Percentiles rank a stretch among this genome's conserved stretches.
These are phyloP conservation scores for Neolamprologus kungweensis DNA, from an alignment of 2,113 vertebrate genomes.

Conservation along the genomic window DNA sequence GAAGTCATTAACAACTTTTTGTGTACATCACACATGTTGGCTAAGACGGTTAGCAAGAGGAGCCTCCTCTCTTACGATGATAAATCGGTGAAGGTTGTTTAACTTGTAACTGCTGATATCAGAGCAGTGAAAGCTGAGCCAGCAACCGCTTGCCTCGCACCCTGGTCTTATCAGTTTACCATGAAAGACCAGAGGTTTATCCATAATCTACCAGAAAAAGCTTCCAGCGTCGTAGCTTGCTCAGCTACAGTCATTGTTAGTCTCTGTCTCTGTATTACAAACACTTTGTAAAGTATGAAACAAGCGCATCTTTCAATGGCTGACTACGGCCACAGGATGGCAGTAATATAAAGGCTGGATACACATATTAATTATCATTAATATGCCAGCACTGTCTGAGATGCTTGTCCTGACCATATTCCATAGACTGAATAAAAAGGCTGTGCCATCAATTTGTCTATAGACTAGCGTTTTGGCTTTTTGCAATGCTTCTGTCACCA, in stretches of 20 bases:
- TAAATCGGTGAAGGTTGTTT: neutral
- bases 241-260: neutral
- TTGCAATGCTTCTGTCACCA: neutral
- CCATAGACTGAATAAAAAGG: neutral
- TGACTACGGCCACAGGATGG: neutral
- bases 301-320: neutral
- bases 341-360: neutral
- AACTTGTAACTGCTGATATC: neutral
- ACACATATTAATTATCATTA: neutral
- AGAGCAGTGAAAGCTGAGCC: neutral
- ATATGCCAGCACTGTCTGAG: neutral
- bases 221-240: neutral
- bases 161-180: neutral
- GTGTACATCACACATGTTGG: neutral
- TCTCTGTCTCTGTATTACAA: neutral
- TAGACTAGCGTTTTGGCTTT: neutral
- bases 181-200: neutral
- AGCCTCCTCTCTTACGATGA: neutral
- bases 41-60: neutral
- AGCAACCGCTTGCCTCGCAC: neutral
- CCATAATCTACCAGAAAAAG: neutral
- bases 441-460: neutral
- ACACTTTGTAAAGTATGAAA: neutral
- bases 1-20: neutral
- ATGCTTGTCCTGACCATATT: neutral